Evolutionary conservation across 2,113 vertebrate genomes (phyloP), one percentile per base, ranked within the genome.

Genomic region (Forbesichthys agassizii): DNA sequence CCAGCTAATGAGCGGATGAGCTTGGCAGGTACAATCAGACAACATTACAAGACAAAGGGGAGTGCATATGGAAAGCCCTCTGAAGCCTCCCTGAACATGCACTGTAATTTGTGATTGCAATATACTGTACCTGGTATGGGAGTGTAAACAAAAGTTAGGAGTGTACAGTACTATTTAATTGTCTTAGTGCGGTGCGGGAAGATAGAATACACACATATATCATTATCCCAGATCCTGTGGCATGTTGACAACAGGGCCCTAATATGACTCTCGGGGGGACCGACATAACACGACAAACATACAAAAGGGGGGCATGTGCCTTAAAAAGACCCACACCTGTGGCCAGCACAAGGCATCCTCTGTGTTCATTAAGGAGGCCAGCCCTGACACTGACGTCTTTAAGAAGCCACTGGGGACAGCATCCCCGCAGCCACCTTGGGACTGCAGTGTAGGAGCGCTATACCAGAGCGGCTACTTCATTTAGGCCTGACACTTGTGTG

Each of bases 341-440:
- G 81, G 86, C 88, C 80, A 69, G 76, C 80, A 68, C 74, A 84
- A 83, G 80, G 86, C 79, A 88, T 83, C 84, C 78, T 75, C 80
- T 66, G 61, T 81, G 84, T 89, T 91, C 88, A 91, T 92, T 91
- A 89, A 86, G 83, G 80, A 66, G 73, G 78, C 73, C 16, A 18
- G 63, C 80, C 18, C 82, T 85, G 83, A 86, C 89, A 81, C 86
- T 65, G 81, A 90, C 82, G 85, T 85, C 89, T 89, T 88, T 89
- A 88, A 87, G 86, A 89, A 84, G 81, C 74, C 80, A 88, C 87
- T 78, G 86, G 84, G 81, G 84, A 84, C 78, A 81, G 86, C 84
- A 86, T 83, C 75, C 73, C 79, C 70, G 81, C 83, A 82, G 79
- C 83, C 86, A 85, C 87, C 86, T 87, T 86, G 84, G 86, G 86